Conservation (phyloP, 2,888 invertebrate species). For the Digitonthophagus gazella region DNA sequence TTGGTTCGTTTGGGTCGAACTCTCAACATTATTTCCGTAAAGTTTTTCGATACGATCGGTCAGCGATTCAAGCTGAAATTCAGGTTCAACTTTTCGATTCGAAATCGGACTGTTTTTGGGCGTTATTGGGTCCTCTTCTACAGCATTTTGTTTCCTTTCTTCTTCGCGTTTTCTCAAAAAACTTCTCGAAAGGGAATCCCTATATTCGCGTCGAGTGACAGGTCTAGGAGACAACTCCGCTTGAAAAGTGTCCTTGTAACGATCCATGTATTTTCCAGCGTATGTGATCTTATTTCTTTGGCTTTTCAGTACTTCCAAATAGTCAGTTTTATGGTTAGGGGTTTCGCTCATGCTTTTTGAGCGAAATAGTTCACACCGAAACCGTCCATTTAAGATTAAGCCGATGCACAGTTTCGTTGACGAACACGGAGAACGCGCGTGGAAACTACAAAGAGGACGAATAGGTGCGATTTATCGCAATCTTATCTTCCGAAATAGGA, state of each 20-base stretch:
- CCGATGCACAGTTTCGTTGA: not conserved
- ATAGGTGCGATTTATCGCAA: not conserved
- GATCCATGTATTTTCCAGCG: constrained; percentile 48
- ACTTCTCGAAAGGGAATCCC: constrained; percentile 3
- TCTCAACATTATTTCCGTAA: constrained; percentile 14
- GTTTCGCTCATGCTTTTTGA: not conserved
- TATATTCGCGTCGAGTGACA: constrained; percentile 8
- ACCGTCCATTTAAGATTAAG: not conserved
- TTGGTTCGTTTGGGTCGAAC: constrained; percentile 1
- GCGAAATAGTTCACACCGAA: not conserved
- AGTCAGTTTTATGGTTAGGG: constrained; percentile 3
- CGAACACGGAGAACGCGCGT: not conserved
- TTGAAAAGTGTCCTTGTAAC: constrained; percentile 46
- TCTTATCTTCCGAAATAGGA: not conserved
- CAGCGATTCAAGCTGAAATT: constrained; percentile 23
- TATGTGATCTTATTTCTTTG: constrained; percentile 45
- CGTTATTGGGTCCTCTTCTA: constrained; percentile 21
- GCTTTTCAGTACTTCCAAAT: constrained; percentile 36
- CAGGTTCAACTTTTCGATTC: constrained; percentile 13
- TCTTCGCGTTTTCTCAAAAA: constrained; percentile 4
- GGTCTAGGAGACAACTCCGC: constrained; percentile 34
- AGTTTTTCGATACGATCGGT: constrained; percentile 27
- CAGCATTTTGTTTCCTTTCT: constrained; percentile 15
- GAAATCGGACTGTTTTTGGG: constrained; percentile 23
- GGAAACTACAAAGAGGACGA: not conserved